These are phyloP conservation scores for Platorchestia sp. DNA, from an alignment of 1,140 invertebrate genomes.

Conservation along the genomic window DNA sequence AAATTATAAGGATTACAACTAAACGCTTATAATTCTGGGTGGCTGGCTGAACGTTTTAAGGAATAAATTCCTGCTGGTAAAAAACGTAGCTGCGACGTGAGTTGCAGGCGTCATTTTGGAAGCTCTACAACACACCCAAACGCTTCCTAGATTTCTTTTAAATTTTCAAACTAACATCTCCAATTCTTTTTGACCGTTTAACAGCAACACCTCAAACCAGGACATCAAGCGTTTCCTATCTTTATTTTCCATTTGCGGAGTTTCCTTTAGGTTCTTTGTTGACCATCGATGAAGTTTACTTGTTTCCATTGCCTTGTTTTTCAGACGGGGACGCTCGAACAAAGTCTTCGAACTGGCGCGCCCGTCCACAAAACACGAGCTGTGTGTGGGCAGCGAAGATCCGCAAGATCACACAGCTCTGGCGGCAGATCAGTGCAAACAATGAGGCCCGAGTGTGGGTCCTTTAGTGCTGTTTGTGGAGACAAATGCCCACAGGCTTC, in stretches of 20 bases:
- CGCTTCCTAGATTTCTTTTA: not conserved
- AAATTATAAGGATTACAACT: not conserved
- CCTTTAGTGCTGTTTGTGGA: conserved; percentile 36
- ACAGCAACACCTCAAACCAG: not conserved
- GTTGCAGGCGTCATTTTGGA: not conserved
- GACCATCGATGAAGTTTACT: not conserved
- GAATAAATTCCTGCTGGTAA: not conserved
- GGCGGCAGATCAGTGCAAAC: conserved; percentile 54
- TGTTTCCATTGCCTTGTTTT: not conserved
- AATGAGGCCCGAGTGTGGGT: conserved; percentile 42
- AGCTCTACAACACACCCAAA: not conserved
- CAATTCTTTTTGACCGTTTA: not conserved
- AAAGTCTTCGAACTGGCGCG: conserved; percentile 13
- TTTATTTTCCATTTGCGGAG: not conserved
- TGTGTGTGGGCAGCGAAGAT: conserved; percentile 35
- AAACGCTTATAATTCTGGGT: not conserved
- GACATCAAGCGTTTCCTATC: not conserved
- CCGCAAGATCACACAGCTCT: conserved; percentile 41
- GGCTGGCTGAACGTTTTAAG: not conserved
- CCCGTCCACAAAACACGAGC: conserved; percentile 11
- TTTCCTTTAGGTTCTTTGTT: not conserved
- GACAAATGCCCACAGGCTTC: conserved; percentile 41
- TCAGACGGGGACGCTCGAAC: not conserved
- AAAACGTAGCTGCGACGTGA: not conserved
- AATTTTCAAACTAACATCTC: not conserved